phyloP scores from a whole-genome alignment of 2,888 invertebrate genomes.

The Monopis laevigella region DNA sequence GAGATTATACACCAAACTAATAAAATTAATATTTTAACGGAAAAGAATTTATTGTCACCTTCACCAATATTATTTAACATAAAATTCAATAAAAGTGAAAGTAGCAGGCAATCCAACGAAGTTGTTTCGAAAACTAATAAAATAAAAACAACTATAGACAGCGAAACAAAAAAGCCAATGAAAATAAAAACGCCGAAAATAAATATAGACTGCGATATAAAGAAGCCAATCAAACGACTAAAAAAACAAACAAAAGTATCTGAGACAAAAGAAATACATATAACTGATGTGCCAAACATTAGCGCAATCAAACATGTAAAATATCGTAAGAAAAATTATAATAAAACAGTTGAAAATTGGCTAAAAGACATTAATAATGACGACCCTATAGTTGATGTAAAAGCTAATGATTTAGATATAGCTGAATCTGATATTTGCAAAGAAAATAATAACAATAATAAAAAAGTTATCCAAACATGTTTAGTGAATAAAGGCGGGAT shows the following conservation, averaged over 20 bases:
- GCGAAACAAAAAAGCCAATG: no score
- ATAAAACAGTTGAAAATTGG: conserved; percentile 43
- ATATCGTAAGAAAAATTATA: conserved; percentile 37
- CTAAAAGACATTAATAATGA: conserved; percentile 28
- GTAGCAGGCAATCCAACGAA: no score
- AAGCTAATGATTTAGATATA: conserved; percentile 8
- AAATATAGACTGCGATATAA: no score
- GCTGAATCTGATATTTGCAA: not conserved
- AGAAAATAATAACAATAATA: conserved; percentile 19
- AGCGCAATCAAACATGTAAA: conserved; percentile 11
- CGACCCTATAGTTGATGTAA: conserved; percentile 19
- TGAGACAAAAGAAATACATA: conserved; percentile 26
- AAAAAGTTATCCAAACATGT: conserved; percentile 40
- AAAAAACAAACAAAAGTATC: conserved; percentile 22
- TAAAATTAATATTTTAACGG: conserved; percentile 11
- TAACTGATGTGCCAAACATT: conserved; percentile 16
- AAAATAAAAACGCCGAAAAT: no score
- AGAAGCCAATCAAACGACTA: conserved; percentile 18
- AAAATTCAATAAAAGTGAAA: no score
- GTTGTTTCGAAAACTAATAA: no score
- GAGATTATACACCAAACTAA: conserved; percentile 27
- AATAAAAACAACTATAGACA: no score
- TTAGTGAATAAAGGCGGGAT: conserved; percentile 44
- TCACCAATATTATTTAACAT: no score
- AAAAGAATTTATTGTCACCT: conserved; percentile 15